Evolutionary conservation across 2,797 vertebrate species (phyloP), one percentile per base, ranked within the genome.

Genomic region (Ceryle rudis): DNA sequence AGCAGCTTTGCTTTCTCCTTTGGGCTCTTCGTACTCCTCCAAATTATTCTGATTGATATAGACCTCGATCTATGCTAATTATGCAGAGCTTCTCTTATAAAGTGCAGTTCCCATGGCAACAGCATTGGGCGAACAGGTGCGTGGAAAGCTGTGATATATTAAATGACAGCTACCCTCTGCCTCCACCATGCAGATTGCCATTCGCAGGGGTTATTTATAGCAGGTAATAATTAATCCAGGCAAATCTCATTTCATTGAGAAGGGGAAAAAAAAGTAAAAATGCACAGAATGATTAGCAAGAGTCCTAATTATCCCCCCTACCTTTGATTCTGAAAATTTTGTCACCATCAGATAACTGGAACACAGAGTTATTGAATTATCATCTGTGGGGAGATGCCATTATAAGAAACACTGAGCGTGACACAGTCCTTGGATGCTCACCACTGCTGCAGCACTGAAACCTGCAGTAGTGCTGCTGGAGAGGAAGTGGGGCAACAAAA

Each of bases 41-140:
- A 97, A 98, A 98, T 98, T 98, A 98, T 98, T 98, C 97, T 98
- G 98, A 98, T 98, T 98, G 97, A 98, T 98, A 97, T 93, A 98
- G 97, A 98, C 96, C 97, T 98, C 94, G 81, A 97, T 98, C 96
- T 95, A 95, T 94, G 97, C 96, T 98, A 98, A 98, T 98, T 98
- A 98, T 97, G 95, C 96, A 97, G 94, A 91, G 94, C 95, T 98
- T 97, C 97, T 89, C 97, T 97, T 98, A 97, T 87, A 96, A 98
- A 98, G 93, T 97, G 83, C 73, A 37, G 98, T 98, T 98, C 83
- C 98, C 97, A 97, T 97, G 91, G 97, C 80, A 98, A 98, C 97
- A 87, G 95, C 77, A 88, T 88, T 4, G 61, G 90, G 93, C 86
- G 71, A 98, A 96, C 98, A 98, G 98, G 98, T 98, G 98, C 96